These are phyloP conservation scores for Lycodopsis pacificus DNA, from an alignment of 2,797 vertebrate species.

Conservation along the genomic window DNA sequence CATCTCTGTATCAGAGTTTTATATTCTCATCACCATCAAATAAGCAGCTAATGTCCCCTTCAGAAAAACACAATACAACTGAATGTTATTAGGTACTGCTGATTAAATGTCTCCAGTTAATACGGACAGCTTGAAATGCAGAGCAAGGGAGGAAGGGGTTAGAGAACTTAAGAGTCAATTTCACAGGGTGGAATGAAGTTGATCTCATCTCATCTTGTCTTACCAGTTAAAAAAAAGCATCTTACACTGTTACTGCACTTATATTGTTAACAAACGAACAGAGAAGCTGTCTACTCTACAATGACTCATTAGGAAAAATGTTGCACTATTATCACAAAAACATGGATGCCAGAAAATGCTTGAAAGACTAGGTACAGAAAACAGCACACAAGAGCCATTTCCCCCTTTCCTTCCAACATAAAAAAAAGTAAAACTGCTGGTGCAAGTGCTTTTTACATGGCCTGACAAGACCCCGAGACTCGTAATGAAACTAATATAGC, in stretches of 20 bases:
- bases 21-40: conserved; percentile 4
- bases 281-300: neutral
- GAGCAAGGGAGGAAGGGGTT: neutral
- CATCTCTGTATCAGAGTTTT: neutral
- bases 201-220: neutral
- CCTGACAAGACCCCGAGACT: conserved; percentile 33
- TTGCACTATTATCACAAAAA: conserved; percentile 20
- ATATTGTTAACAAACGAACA: neutral
- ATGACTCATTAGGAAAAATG: conserved; percentile 1
- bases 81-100: neutral
- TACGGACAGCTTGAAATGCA: neutral
- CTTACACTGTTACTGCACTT: neutral
- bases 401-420: conserved; percentile 14
- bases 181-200: neutral
- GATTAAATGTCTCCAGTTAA: neutral
- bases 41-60: neutral
- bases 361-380: conserved; percentile 12
- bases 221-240: neutral
- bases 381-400: conserved; percentile 35
- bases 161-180: neutral
- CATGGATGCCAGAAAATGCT: conserved; percentile 4
- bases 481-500: conserved; percentile 68
- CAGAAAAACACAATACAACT: neutral
- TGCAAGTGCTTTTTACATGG: conserved; percentile 55
- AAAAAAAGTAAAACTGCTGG: conserved; percentile 56